These are phyloP conservation scores for Cyprinodon variegatus DNA, from an alignment of 2,113 vertebrate species.

Conservation along the genomic window DNA sequence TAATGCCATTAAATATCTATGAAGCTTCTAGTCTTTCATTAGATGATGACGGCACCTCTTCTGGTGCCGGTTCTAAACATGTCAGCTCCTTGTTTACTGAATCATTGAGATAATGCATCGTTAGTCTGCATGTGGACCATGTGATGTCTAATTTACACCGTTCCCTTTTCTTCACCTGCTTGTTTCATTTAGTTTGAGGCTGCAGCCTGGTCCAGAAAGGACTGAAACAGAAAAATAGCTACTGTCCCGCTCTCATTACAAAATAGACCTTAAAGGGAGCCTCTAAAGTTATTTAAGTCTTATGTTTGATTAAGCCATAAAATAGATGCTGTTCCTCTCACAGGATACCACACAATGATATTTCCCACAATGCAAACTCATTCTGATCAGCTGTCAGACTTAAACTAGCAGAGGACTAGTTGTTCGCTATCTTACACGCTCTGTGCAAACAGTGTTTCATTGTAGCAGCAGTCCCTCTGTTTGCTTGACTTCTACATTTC, in stretches of 20 bases:
- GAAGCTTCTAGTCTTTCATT: neutral
- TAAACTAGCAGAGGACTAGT: too few species aligned
- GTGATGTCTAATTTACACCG: neutral
- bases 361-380: too few species aligned
- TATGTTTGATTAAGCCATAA: slow-evolving; percentile 1
- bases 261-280: neutral
- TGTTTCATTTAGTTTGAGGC: neutral
- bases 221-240: neutral
- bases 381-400: too few species aligned
- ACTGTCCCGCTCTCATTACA: neutral
- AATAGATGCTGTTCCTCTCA: neutral
- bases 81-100: neutral
- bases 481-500: too few species aligned
- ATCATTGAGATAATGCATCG: neutral
- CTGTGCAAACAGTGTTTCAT: too few species aligned
- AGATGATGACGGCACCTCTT: neutral
- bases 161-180: neutral
- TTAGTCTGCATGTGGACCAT: neutral
- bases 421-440: too few species aligned
- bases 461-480: too few species aligned
- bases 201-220: neutral
- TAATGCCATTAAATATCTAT: neutral
- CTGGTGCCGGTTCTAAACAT: neutral
- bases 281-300: neutral
- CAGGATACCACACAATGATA: too few species aligned